Evolutionary conservation across 1,140 invertebrate genomes (phyloP), one percentile per base, ranked within the genome.

Genomic region (Nasonia longicornis): DNA sequence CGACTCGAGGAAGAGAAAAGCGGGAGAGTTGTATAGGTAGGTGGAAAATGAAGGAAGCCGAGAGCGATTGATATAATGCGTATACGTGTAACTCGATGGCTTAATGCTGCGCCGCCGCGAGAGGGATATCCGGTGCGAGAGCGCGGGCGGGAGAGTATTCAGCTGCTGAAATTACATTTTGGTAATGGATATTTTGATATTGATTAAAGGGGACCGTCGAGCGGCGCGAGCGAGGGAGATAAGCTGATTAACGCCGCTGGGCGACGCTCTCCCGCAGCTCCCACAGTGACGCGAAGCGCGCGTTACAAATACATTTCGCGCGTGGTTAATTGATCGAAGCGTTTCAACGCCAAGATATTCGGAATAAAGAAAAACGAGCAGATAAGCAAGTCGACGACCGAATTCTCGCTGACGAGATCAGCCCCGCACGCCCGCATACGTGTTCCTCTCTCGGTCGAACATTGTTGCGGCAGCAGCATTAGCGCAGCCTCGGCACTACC

Each of bases 181-280:
- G 20, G 48, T 72, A 79, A 77, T 79, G 48, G 48, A 72, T 79
- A 42, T 63, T 52, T 52, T 58, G 38, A 22, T 63, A 72, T 63
- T 72, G 31, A 72, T 72, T n/a, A 6, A 52, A 58, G 26, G 45
- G 29, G 26, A 67, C 11, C 16, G 29, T 14, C 14, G 58, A n/a
- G 8, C 0, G 8, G 20, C 45, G 2, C 20, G 45, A 10, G n/a
- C n/a, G 70, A 35, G 70, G 26, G n/a, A n/a, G 52, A n/a, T 16
- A n/a, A 58, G 14, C 20, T 4, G 52, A 52, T 52, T 52, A 67
- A 26, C 64, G 10, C 64, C 64, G 29, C 3, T 7, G 6, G 26
- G 8, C 38, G 10, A 42, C 38, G 38, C 8, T 42, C 26, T 26
- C 26, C 26, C 26, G 26, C 1, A 26, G 26, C 26, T 26, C 26